Base-by-base conservation (phyloP, 1,140 invertebrate species). In the Glomeris maerens region DNA sequence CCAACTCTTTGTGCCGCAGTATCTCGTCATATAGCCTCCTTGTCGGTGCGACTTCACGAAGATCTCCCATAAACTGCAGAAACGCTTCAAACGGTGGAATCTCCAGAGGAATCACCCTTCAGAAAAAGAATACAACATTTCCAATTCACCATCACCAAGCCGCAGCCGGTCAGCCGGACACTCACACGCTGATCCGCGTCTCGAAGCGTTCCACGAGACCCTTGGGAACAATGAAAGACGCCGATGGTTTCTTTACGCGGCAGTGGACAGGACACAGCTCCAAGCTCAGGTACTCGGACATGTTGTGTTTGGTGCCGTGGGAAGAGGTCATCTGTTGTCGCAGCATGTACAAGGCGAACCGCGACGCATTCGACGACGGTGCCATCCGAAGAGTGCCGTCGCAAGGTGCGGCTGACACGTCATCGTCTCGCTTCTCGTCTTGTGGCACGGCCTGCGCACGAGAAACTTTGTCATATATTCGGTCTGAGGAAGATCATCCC, bases 271-370 rank as follows among this genome's bases (percentile, higher is more conserved):
- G 22, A 36, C 53, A 55, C 17, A 46, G 48, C 29, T 53, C 55
- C n/a, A 59, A 31, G 23, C 51, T 38, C 27, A 59, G 45, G 46
- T 52, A 55, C 26, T 58, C 58, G 27, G 56, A 53, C 5, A 47
- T 39, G 41, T 55, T 46, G 17, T 56, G 54, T 2, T 27, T 25
- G 22, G 20, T 47, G 22, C 54, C 49, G 23, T 50, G 46, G 38
- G 52, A 26, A 22, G 55, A 54, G 22, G 54, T 55, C 26, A 63
- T 38, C 42, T 62, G 55, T 47, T 68, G 62, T 50, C 61, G 50
- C 67, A 76, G 69, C 49, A 72, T 67, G 27, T 75, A 61, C 27
- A 77, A 57, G 10, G 70, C 71, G 54, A 76, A 66, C 46, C 75
- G 60, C 2, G 73, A 73, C 7, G 70, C 41, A 50, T 49, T 60